Conservation (phyloP, 2,113 vertebrate species). For the Cavia porcellus region DNA sequence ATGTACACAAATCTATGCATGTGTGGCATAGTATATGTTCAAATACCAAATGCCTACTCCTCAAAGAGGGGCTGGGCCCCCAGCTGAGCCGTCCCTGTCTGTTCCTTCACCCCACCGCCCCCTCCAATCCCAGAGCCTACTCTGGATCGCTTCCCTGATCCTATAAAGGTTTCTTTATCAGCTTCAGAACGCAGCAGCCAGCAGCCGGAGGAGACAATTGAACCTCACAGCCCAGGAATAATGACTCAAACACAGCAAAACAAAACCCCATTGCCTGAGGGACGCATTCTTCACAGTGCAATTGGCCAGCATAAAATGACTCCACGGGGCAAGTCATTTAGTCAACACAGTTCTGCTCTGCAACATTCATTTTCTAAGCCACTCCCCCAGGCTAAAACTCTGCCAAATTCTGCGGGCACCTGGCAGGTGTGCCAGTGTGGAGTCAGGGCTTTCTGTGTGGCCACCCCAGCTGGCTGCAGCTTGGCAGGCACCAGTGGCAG, state of each 20-base stretch:
- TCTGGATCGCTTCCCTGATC: not conserved
- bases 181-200: not conserved
- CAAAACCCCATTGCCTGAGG: constrained; percentile 46
- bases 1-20: not conserved
- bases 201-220: not conserved
- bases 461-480: not conserved
- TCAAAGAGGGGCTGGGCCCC: not conserved
- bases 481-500: not conserved
- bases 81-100: not conserved
- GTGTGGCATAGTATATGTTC: not conserved
- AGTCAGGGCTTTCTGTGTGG: not conserved
- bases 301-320: constrained; percentile 27
- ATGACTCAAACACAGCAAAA: constrained; percentile 46
- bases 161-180: constrained; percentile 56
- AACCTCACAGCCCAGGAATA: not conserved
- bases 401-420: not conserved
- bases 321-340: not conserved
- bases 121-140: not conserved
- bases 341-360: not conserved
- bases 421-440: not conserved
- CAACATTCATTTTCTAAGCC: not conserved
- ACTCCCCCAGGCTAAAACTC: not conserved
- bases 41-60: not conserved
- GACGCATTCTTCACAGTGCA: constrained; percentile 39
- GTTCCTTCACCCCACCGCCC: not conserved